phyloP scores from a whole-genome alignment of 2,113 vertebrate species.

The Potamarius usumacintae region DNA sequence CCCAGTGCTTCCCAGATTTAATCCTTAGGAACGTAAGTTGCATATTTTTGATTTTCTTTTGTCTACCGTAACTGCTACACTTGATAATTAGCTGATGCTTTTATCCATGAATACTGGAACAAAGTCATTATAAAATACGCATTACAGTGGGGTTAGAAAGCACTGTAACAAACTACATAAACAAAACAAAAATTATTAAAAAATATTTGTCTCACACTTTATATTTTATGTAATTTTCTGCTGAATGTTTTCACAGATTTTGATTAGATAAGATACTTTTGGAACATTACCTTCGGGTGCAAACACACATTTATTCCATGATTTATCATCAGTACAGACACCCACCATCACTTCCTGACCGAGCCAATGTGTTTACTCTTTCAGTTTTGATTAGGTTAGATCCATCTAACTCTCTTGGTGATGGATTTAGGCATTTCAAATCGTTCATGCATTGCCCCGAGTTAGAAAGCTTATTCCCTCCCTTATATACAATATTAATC shows the following conservation, averaged over 20 bases:
- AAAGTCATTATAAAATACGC: not conserved
- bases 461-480: not conserved
- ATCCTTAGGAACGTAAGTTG: not conserved
- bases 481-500: constrained; percentile 44
- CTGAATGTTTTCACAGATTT: not conserved
- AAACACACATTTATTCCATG: not conserved
- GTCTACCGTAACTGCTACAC: not conserved
- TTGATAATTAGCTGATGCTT: constrained; percentile 10
- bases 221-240: not conserved
- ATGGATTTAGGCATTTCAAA: constrained; percentile 45
- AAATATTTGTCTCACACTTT: not conserved
- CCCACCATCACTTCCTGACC: constrained; percentile 1
- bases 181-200: not conserved
- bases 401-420: constrained; percentile 21
- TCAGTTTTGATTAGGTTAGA: constrained; percentile 38
- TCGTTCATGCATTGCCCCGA: constrained; percentile 31
- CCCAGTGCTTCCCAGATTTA: not conserved
- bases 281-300: not conserved
- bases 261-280: not conserved
- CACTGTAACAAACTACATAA: not conserved
- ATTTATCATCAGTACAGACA: constrained; percentile 7
- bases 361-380: constrained; percentile 26
- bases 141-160: not conserved
- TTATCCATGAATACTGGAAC: not conserved
- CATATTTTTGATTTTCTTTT: not conserved